Evolutionary conservation across 2,888 invertebrate genomes (phyloP).

Genomic region (Tiphia femorata): DNA sequence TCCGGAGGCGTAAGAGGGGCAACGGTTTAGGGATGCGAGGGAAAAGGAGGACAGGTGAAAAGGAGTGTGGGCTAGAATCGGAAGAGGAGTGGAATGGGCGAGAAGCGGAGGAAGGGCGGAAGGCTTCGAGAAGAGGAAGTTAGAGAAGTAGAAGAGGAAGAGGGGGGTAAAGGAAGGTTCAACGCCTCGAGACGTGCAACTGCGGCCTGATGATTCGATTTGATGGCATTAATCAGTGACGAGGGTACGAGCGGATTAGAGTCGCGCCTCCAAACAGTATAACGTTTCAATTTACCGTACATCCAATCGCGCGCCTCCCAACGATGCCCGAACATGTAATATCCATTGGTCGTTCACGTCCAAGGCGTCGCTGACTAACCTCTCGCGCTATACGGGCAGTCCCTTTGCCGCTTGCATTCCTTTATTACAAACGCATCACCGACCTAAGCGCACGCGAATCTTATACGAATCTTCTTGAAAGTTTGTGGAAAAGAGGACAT

Average conservation of each 20-base stretch:
- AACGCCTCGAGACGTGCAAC: constrained; percentile 28
- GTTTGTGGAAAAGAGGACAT: no score
- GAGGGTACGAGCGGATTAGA: constrained; percentile 36
- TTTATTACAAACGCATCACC: background rate
- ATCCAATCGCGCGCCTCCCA: constrained; percentile 30
- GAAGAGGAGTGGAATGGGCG: background rate
- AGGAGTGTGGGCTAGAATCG: background rate
- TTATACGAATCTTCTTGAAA: no score
- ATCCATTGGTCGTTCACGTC: constrained; percentile 13
- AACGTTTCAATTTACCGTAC: constrained; percentile 45
- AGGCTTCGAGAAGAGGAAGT: background rate
- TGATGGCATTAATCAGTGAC: constrained; percentile 40
- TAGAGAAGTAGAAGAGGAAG: background rate
- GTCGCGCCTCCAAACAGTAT: constrained; percentile 28
- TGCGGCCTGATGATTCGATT: constrained; percentile 32
- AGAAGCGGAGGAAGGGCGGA: background rate
- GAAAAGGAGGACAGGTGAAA: no score
- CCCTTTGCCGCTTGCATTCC: background rate
- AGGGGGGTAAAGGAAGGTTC: constrained; percentile 12
- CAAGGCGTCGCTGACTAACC: constrained; percentile 1
- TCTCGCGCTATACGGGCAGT: background rate
- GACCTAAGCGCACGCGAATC: background rate
- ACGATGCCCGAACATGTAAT: constrained; percentile 18
- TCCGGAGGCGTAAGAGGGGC: background rate
- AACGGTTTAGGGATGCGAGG: constrained; percentile 1